These are phyloP conservation scores for Diarsia rubi DNA, from an alignment of 2,888 invertebrate species.

Conservation along the genomic window DNA sequence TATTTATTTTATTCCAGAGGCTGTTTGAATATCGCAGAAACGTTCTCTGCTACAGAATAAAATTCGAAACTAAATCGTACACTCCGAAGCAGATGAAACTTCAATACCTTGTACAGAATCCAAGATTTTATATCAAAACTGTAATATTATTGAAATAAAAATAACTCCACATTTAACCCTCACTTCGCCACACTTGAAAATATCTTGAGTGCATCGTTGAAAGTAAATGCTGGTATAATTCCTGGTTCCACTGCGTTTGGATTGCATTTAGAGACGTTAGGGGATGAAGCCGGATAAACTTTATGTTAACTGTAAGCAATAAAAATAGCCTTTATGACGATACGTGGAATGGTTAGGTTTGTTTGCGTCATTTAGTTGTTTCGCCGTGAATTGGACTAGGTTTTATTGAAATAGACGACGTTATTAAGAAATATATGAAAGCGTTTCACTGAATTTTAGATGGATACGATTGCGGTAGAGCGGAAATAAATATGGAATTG, in stretches of 20 bases:
- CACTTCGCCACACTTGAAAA: conserved; percentile 81
- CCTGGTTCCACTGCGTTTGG: conserved; percentile 86
- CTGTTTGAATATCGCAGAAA: neutral
- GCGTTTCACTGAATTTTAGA: conserved; percentile 59
- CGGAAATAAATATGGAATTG: conserved; percentile 48
- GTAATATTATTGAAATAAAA: conserved; percentile 77
- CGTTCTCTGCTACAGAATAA: neutral
- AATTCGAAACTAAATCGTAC: conserved; percentile 10
- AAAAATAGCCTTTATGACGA: conserved; percentile 90
- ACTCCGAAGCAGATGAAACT: conserved; percentile 20
- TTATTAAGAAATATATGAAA: conserved; percentile 61
- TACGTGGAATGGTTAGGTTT: conserved; percentile 89
- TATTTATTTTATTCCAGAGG: conserved; percentile 2
- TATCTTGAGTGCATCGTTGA: conserved; percentile 89
- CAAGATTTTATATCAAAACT: conserved; percentile 57
- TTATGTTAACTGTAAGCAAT: conserved; percentile 89
- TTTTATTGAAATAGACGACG: conserved; percentile 69
- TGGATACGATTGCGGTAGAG: conserved; percentile 32
- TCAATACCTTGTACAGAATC: conserved; percentile 35
- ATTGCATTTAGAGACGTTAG: conserved; percentile 88
- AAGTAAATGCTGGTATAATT: conserved; percentile 89
- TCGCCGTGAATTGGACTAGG: conserved; percentile 73
- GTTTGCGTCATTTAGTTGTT: conserved; percentile 80
- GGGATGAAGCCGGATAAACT: conserved; percentile 88
- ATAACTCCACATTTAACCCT: conserved; percentile 83